Base-by-base conservation (phyloP, 2,113 vertebrate species). In the Uria lomvia region DNA sequence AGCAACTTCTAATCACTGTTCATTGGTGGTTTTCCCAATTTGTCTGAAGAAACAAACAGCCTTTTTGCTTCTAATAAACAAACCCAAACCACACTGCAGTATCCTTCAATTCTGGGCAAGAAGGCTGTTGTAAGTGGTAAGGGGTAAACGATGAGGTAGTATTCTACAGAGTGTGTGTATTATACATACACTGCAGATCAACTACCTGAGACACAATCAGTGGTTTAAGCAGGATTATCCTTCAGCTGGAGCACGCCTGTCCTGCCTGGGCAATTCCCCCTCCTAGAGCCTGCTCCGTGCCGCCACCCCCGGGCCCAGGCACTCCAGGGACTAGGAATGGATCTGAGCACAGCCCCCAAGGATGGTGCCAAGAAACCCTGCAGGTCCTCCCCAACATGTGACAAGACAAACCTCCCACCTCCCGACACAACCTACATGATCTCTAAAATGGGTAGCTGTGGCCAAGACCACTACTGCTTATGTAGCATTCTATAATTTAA, bases 231-330 rank as follows among this genome's bases (percentile, higher is more conserved):
- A 38, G 65, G n/a, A 84, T 42, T 8, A 47, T 38, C 34, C 60
- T 8, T 32, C 52, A 67, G 77, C 59, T 45, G 59, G 53, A 76
- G 13, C 23, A 52, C 0, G 2, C 30, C 21, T 12, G 45, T 52
- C 59, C 70, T 71, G 65, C 29, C 42, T 3, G 32, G 40, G 75
- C 22, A 65, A 17, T 19, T 47, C 22, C 18, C 20, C 50, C 27
- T 72, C 55, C 77, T 7, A 26, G 7, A 56, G 42, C 23, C 53
- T 14, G 34, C 14, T 85, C 42, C 65, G 24, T 4, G 9, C 40
- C 22, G 40, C 14, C 0, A 0, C 56, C 47, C 24, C 11, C 5
- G 0, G 6, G 6, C 16, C 3, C 2, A 27, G 19, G 13, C 9
- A 30, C 42, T 24, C 42, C 32, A 18, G 32, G 32, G 19, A 62